Evolutionary conservation across 2,797 vertebrate species (phyloP).

Genomic region (Acipenser oxyrinchus): DNA sequence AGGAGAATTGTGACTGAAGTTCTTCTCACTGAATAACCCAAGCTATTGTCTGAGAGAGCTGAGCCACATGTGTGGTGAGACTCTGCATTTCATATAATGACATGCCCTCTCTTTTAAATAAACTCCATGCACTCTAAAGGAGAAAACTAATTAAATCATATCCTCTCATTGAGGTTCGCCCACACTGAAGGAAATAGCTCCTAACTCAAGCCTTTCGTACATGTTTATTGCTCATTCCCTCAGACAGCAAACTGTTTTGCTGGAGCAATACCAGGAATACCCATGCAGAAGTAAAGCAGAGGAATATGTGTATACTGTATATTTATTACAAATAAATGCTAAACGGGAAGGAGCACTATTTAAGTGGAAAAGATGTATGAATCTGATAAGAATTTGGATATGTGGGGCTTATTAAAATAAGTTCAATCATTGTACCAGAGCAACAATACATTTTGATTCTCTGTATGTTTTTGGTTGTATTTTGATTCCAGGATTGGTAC

Average conservation of each 20-base stretch:
- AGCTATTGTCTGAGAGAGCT: too few species aligned
- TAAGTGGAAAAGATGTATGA: too few species aligned
- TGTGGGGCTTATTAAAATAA: too few species aligned
- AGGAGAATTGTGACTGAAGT: too few species aligned
- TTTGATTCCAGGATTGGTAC: too few species aligned
- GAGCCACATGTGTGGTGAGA: too few species aligned
- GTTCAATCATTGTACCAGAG: too few species aligned
- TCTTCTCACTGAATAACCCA: too few species aligned
- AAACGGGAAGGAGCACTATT: too few species aligned
- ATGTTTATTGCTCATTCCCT: constrained; percentile 61
- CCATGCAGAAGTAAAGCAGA: constrained; percentile 39
- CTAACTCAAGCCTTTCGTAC: constrained; percentile 67
- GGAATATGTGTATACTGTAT: constrained; percentile 23
- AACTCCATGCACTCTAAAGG: constrained; percentile 64
- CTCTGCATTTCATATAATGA: constrained; percentile 34
- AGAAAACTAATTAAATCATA: constrained; percentile 70
- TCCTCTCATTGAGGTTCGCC: constrained; percentile 66
- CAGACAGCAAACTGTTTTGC: constrained; percentile 52
- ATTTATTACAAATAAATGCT: not conserved
- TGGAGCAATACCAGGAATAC: constrained; percentile 38
- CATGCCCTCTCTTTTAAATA: constrained; percentile 60
- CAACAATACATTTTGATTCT: too few species aligned
- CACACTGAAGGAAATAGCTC: constrained; percentile 60
- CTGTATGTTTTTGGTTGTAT: too few species aligned
- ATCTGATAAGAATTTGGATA: too few species aligned